Conservation (phyloP, 1,140 invertebrate genomes). For the Sipha flava region DNA sequence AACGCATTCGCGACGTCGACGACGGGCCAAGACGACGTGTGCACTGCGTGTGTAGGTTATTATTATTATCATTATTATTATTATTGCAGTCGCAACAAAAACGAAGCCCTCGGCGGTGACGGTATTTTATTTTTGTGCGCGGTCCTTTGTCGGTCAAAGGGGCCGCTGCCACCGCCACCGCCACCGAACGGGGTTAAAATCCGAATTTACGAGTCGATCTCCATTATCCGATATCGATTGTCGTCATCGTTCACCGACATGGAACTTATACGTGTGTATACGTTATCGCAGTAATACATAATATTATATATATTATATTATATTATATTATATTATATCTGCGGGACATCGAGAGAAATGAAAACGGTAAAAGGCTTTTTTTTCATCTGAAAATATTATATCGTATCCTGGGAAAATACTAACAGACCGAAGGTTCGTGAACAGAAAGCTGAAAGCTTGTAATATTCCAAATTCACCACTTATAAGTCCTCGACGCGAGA, state of each 20-base stretch:
- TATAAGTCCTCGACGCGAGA: too few species aligned
- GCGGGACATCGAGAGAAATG: too few species aligned
- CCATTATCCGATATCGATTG: not conserved
- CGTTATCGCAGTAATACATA: not conserved
- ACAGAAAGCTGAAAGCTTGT: too few species aligned
- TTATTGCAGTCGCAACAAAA: not conserved
- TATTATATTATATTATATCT: too few species aligned
- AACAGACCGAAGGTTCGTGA: too few species aligned
- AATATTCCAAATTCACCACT: too few species aligned
- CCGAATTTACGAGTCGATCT: conserved; percentile 6
- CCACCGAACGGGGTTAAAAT: not conserved
- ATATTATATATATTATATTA: not conserved
- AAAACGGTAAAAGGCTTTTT: too few species aligned
- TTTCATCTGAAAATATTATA: too few species aligned
- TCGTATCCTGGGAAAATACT: too few species aligned
- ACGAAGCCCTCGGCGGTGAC: not conserved
- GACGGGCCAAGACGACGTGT: not conserved
- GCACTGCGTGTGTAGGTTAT: not conserved
- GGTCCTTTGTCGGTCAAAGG: not conserved
- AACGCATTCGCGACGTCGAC: too few species aligned
- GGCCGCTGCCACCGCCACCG: not conserved
- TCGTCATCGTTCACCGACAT: not conserved
- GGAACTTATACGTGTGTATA: not conserved
- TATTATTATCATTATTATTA: conserved; percentile 2
- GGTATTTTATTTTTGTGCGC: not conserved